A percentile compares a stretch with the other conserved stretches of the same genome.
Conservation (phyloP, 2,888 invertebrate genomes). For the Trachelus iudaicus region DNA sequence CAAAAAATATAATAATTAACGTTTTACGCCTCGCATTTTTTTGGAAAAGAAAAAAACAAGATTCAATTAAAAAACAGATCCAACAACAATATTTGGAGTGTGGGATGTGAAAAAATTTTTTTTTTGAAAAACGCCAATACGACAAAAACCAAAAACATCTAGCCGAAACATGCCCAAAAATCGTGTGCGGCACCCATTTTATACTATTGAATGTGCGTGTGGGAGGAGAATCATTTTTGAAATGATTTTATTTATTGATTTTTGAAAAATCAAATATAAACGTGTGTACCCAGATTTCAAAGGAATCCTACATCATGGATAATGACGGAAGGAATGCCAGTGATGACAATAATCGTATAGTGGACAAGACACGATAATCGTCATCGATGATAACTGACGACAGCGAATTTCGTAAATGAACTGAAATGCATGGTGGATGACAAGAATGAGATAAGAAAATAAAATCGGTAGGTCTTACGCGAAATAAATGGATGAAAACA, state of each 20-base stretch:
- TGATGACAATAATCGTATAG: not conserved
- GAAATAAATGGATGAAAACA: slow-evolving; percentile 16
- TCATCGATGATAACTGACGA: not conserved
- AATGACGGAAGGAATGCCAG: not conserved
- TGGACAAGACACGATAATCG: not conserved
- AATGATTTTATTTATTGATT: not conserved
- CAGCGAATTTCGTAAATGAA: not conserved
- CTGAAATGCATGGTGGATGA: not conserved
- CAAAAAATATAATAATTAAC: slow-evolving; percentile 2
- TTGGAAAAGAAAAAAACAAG: slow-evolving; percentile 22
- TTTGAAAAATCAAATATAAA: not conserved
- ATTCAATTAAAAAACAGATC: slow-evolving; percentile 14
- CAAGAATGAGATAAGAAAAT: not conserved
- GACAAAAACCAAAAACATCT: slow-evolving; percentile 58
- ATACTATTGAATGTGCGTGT: not conserved
- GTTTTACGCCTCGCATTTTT: not conserved
- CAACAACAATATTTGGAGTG: slow-evolving; percentile 12
- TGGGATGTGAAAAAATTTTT: not conserved
- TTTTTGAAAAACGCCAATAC: slow-evolving; percentile 32
- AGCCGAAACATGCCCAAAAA: slow-evolving; percentile 64
- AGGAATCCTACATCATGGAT: not conserved
- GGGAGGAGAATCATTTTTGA: not conserved
- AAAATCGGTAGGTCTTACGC: not conserved
- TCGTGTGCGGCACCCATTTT: slow-evolving; percentile 54
- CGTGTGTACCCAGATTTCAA: not conserved